A percentile compares a stretch with the other conserved stretches of the same genome.
These are phyloP conservation scores for Amblyornis subalaris DNA, from an alignment of 2,113 vertebrate species.

Conservation along the genomic window DNA sequence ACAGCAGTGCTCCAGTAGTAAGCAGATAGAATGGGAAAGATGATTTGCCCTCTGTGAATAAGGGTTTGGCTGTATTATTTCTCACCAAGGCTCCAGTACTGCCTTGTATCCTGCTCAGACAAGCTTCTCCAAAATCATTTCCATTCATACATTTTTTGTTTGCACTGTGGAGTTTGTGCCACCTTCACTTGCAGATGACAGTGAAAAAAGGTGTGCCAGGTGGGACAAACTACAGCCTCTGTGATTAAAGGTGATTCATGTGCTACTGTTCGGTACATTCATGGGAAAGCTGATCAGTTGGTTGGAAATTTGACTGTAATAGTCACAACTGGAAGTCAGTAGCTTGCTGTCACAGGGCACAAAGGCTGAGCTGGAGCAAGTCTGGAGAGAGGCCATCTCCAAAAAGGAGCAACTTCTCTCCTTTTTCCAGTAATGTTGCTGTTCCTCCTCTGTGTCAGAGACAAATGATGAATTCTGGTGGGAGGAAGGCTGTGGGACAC, in stretches of 20 bases:
- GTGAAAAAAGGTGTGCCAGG: background rate
- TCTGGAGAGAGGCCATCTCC: background rate
- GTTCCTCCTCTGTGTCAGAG: background rate
- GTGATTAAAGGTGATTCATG: fast-evolving
- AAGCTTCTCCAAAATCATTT: background rate
- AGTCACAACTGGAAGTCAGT: background rate
- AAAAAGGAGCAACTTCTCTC: background rate
- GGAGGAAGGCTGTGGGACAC: background rate
- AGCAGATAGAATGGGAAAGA: background rate
- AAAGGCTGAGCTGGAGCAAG: background rate
- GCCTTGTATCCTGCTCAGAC: background rate
- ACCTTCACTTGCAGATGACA: background rate
- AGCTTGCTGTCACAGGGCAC: background rate
- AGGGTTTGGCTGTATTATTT: background rate
- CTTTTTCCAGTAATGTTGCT: background rate
- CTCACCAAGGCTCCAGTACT: background rate
- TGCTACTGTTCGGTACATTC: background rate
- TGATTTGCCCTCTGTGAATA: background rate
- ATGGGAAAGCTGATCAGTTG: background rate
- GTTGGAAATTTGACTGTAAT: background rate
- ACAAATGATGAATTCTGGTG: background rate
- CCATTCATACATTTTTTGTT: background rate
- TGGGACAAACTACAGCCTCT: fast-evolving
- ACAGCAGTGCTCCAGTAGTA: background rate
- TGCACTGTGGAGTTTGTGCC: background rate